Conservation (phyloP, 2,888 invertebrate species). For the Ditula angustiorana region DNA sequence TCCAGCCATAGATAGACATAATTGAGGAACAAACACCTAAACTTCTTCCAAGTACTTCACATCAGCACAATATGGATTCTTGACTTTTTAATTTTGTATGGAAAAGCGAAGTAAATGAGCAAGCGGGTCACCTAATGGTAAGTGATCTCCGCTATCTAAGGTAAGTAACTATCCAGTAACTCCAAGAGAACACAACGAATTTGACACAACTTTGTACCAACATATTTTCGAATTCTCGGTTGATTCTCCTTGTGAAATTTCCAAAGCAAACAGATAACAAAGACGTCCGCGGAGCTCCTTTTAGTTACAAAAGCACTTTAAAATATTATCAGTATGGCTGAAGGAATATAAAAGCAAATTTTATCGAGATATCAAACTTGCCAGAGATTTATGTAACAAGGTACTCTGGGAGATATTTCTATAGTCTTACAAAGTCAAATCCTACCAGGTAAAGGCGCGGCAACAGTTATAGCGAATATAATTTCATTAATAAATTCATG, state of each 20-base stretch:
- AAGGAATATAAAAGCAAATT: constrained; percentile 32
- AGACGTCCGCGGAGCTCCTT: not conserved
- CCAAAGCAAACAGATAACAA: not conserved
- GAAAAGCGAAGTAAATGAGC: too few species aligned
- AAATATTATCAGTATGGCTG: constrained; percentile 14
- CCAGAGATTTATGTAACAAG: constrained; percentile 37
- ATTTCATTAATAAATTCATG: too few species aligned
- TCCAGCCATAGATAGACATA: too few species aligned
- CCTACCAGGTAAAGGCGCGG: constrained; percentile 26
- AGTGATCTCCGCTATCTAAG: too few species aligned
- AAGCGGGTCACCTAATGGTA: too few species aligned
- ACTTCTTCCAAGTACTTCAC: too few species aligned
- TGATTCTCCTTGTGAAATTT: not conserved
- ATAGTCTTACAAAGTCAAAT: constrained; percentile 40
- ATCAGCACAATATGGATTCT: too few species aligned
- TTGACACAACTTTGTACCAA: not conserved
- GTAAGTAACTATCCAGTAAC: too few species aligned
- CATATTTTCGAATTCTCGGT: not conserved
- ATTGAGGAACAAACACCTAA: too few species aligned
- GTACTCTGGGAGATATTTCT: constrained; percentile 35
- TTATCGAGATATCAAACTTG: constrained; percentile 38
- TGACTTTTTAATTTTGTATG: too few species aligned
- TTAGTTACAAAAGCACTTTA: constrained; percentile 25
- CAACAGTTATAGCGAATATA: constrained; percentile 7
- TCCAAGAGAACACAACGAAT: too few species aligned